Percentiles rank a stretch among this genome's conserved stretches.
These are phyloP conservation scores for Vombatus ursinus DNA, from an alignment of 2,113 vertebrate genomes.

Conservation along the genomic window DNA sequence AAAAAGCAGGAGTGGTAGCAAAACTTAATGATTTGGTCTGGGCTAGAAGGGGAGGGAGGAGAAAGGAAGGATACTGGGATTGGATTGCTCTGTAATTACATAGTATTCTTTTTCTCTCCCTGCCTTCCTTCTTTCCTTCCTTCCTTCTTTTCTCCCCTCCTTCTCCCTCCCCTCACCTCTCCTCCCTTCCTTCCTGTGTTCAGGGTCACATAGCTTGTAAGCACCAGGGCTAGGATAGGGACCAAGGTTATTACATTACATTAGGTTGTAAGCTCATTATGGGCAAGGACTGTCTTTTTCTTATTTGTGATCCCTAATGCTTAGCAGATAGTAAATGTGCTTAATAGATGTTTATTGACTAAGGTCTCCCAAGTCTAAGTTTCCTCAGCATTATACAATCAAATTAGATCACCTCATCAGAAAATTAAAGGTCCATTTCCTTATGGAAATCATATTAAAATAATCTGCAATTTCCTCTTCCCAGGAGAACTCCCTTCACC, in stretches of 20 bases:
- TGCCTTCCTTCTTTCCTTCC: not conserved
- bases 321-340: not conserved
- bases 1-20: not conserved
- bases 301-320: too few relatives aligned
- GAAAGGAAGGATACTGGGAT: not conserved
- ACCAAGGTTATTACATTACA: not conserved
- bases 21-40: not conserved
- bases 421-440: too few relatives aligned
- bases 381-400: not conserved
- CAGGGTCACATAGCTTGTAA: too few relatives aligned
- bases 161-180: not conserved
- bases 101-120: not conserved
- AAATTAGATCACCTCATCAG: not conserved
- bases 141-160: fast-evolving
- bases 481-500: not conserved
- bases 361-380: not conserved
- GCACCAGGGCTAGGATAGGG: not conserved
- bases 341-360: not conserved
- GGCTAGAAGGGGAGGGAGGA: not conserved
- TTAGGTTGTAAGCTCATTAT: not conserved
- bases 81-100: not conserved
- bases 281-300: not conserved
- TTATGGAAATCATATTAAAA: not conserved
- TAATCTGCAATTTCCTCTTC: not conserved
- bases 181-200: not conserved